Base-by-base conservation (phyloP, 2,797 vertebrate genomes). In the Ibycter americanus region DNA sequence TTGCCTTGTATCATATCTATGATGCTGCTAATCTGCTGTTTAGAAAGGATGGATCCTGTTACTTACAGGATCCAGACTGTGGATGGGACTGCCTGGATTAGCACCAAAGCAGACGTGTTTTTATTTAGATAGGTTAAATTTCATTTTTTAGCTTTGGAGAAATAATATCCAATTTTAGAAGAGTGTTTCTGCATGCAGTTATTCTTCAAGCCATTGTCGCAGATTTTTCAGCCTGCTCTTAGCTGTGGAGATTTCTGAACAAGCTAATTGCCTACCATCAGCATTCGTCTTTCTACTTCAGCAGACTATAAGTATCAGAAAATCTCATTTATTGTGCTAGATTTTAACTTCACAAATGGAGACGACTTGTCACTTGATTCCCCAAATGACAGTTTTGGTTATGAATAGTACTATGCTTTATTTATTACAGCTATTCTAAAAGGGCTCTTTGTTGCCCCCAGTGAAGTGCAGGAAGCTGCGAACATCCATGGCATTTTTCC, bases 271-370 rank as follows among this genome's bases (percentile, higher is more conserved):
- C 54, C 67, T 83, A 63, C 83, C 72, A 94, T 93, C 96, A 96
- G 36, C 55, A 86, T 83, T 93, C 56, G 90, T 95, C 89, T 95
- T 96, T 88, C 79, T 86, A 77, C 89, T 95, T 90, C 72, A 70
- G 46, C 54, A 95, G 81, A 62, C 89, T 91, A 16, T 81, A 87
- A 79, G 83, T 89, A 84, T 93, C 73, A 95, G 81, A 96, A 97
- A 95, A 93, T 85, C 93, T 96, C 89, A 95, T 89, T 78, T 95
- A 96, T 82, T 95, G 73, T 92, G 68, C 62, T 83, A 93, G 96
- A 94, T 51, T 96, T 97, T 94, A 86, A 91, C 94, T 94, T 96
- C 84, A 89, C 80, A 95, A 96, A 96, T 88, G 90, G 89, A 93
- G 90, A 93, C 62, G 81, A 62, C 95, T 93, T 73, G 86, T 79